Base-by-base conservation (phyloP, 2,113 vertebrate genomes). In the Rhabdornis inornatus region DNA sequence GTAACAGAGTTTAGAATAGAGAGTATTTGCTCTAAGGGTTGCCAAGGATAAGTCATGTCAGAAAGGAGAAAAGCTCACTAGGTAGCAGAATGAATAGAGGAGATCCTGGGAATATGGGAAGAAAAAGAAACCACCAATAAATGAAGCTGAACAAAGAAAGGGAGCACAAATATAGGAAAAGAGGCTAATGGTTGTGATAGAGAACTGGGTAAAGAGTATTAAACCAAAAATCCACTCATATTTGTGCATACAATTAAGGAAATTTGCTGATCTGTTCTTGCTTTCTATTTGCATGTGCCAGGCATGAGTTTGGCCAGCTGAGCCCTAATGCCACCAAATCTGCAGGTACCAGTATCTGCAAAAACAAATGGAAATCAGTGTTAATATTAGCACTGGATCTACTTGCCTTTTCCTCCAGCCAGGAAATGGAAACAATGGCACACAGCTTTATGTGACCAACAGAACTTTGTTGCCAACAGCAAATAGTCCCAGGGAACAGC, bases 381-480 rank as follows among this genome's bases (percentile, higher is more conserved):
- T 88, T 94, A 95, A 86, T 80, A 79, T 70, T 77, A 93, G 90
- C 87, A n/a, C 39, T 70, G 75, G 42, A 44, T 40, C 64, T 18
- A n/a, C 63, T 96, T 22, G 82, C 75, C 87, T 88, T 63, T 57
- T 94, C 71, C 55, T 80, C 24, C 56, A 59, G 78, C 89, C 92
- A 86, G 94, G 94, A 97, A 95, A 56, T 90, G 84, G 87, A 93
- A 95, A 97, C 93, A 96, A 95, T 88, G 93, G 89, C 87, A 74
- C 86, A 57, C 37, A 69, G 47, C 63, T 90, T 47, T 31, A 35
- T 90, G 85, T 55, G 82, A 74, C 66, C 82, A 77, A 44, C 82
- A 74, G 10, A 90, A 82, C 87, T 52, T 55, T 1, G 56, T 74
- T 86, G 50, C 92, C 71, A 63, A 28, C 66, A 83, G 83, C 80